Evolutionary conservation across 2,888 invertebrate genomes (phyloP), one percentile per base, ranked within the genome.

Genomic region (Amblyteles armatorius): DNA sequence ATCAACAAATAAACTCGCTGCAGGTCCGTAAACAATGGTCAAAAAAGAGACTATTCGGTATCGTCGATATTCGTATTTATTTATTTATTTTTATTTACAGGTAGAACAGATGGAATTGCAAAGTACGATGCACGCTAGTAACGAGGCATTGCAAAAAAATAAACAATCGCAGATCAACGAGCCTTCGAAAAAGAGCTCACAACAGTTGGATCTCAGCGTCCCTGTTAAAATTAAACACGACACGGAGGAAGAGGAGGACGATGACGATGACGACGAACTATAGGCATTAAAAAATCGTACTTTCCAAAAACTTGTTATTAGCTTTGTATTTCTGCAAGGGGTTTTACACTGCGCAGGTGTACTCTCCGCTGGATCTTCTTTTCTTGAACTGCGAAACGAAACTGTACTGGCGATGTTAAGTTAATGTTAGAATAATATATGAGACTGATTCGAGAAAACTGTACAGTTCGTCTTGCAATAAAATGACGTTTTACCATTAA

Each of bases 81-180:
- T 40, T 40, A 40, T 40, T 48, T 77, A 60, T 72, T 29, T 69
- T 60, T 50, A 52, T 44, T 79, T 83, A 11, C 71, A 93, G 93
- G 90, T 93, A 3, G 93, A 93, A 87, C 91, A 91, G 68, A 90
- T 93, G 83, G 91, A 93, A 79, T 88, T 93, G 72, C 79, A 90
- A 44, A 91, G 88, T 57, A 50, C 87, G 44, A 86, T 88, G 48
- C 88, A 88, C 6, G 82, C 82, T 22, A 40, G 67, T 7, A 36
- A 19, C 19, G 33, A 29, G 13, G 29, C 67, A 57, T 71, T 65
- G 29, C 40, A 2, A 55, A 48, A 9, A 72, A 73, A 40, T 5
- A 36, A 73, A 22, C 26, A 29, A 60, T 22, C 71, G 26, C 36
- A 60, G 19, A 79, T 9, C 7, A 22, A 71, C 29, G 6, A 65